Base-by-base conservation (phyloP, 2,888 invertebrate species). In the Amphipyra berbera region DNA sequence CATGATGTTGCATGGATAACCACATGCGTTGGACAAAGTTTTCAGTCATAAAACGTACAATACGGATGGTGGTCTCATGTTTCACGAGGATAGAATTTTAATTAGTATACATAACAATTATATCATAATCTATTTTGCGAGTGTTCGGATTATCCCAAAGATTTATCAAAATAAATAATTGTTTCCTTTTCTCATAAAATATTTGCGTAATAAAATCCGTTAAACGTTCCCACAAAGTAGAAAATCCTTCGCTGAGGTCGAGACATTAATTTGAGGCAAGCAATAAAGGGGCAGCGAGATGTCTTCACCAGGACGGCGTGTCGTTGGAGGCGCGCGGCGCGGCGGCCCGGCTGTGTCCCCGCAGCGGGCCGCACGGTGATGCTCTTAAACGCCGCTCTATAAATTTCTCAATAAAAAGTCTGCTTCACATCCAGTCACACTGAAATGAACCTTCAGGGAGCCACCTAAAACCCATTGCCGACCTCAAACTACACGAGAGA, bases 241-340 rank as follows among this genome's bases (percentile, higher is more conserved):
- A 88, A 90, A 89, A 91, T 92, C 88, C 88, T 88, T 82, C 82
- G 84, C 81, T 83, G 85, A 90, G 90, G 91, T 91, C 87, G 90
- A 87, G 91, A 92, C 92, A 94, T 94, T 94, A 94, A 94, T 94
- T 94, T 94, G 88, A 90, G 88, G 88, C 91, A 85, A 92, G 94
- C 93, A 94, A 94, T 94, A 94, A 94, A 94, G 91, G 88, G 89
- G 86, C 90, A 90, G 87, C 86, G 86, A 90, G 90, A 90, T 89
- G 90, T 92, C 90, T 91, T 91, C 88, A 86, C 86, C 84, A 84
- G 81, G 80, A 72, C 80, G 75, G 53, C 74, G 64, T 68, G 79
- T 67, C 73, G 67, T 73, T 53, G 62, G 66, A 70, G 21, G 21
- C 21, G 21, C 2, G 3, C 2, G 21, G 75, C 50, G 46, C 55